Base-by-base conservation (phyloP, 1,140 invertebrate species). In the silkworm (Bombyx mori) region DNA sequence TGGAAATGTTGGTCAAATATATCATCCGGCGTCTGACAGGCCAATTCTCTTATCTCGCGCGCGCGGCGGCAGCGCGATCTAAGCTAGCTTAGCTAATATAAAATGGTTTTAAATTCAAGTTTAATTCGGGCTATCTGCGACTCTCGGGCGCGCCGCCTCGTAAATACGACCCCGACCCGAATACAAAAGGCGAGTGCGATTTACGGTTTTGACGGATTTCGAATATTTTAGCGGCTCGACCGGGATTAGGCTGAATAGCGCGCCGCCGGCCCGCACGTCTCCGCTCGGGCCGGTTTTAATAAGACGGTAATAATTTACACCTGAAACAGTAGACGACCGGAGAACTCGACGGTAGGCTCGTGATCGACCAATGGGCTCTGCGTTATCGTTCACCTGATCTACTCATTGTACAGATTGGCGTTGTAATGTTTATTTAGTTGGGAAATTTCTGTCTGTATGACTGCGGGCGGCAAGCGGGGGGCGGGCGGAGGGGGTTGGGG, bases 1-100 rank as follows among this genome's bases (percentile, higher is more conserved):
- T 93, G 92, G 91, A 93, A 93, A 93, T 93, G 91, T 92, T 93
- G 92, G 92, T 92, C 92, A 93, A 93, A 94, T 94, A 94, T 93
- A 93, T 93, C 92, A 94, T 93, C 92, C 92, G 86, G 91, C 67
- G 91, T 91, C 91, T 93, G 92, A 93, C 92, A 93, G 92, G 92
- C 91, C 92, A 93, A 94, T 94, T 94, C 92, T 93, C 92, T 93
- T 93, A 93, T 94, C 92, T 92, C 89, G 61, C 72, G 76, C 77
- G 80, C 77, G 79, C 77, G 70, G 70, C 75, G 60, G 66, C 74
- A 63, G 71, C 66, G 68, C 80, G 83, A 86, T 86, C 82, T 86
- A 82, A 85, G 80, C 79, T 77, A 79, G 79, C 83, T 86, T 82
- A 83, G 83, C 83, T 86, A 86, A 86, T 86, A 86, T 86, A 86